These are phyloP conservation scores for Hetaerina americana DNA, from an alignment of 1,140 invertebrate species.

Conservation along the genomic window DNA sequence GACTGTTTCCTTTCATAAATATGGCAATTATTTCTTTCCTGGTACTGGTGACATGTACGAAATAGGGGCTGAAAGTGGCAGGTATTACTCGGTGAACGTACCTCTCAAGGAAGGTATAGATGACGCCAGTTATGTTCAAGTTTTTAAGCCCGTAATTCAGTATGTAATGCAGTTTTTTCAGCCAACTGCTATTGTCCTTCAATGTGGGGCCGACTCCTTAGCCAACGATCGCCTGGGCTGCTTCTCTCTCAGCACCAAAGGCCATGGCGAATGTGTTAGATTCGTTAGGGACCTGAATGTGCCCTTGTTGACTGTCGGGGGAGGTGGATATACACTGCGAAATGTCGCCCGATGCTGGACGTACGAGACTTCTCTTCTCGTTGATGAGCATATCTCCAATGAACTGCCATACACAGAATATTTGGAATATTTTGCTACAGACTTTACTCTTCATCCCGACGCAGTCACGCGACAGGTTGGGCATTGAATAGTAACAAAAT, in stretches of 20 bases:
- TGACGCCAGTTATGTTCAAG: constrained; percentile 80
- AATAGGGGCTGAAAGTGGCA: constrained; percentile 80
- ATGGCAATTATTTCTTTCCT: constrained; percentile 96
- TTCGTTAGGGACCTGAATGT: constrained; percentile 91
- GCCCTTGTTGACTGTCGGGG: constrained; percentile 88
- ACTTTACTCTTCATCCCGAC: constrained; percentile 87
- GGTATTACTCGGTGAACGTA: constrained; percentile 94
- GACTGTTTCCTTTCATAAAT: constrained; percentile 99
- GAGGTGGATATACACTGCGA: constrained; percentile 90
- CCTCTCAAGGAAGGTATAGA: constrained; percentile 94
- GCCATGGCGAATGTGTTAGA: constrained; percentile 92
- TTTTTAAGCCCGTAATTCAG: constrained; percentile 89
- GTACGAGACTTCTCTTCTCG: constrained; percentile 89
- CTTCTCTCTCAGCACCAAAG: constrained; percentile 78
- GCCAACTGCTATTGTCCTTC: constrained; percentile 92
- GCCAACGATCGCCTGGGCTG: constrained; percentile 86
- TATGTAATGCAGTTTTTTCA: constrained; percentile 94
- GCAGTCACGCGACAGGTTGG: constrained; percentile 53
- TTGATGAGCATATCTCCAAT: constrained; percentile 82
- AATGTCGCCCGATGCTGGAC: constrained; percentile 99
- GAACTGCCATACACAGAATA: constrained; percentile 90
- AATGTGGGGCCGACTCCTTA: constrained; percentile 96
- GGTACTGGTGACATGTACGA: constrained; percentile 99
- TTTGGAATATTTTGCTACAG: constrained; percentile 88
- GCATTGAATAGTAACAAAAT: too few relatives aligned